Conservation (phyloP, 2,888 invertebrate species). For the Xestia rhomboidea region DNA sequence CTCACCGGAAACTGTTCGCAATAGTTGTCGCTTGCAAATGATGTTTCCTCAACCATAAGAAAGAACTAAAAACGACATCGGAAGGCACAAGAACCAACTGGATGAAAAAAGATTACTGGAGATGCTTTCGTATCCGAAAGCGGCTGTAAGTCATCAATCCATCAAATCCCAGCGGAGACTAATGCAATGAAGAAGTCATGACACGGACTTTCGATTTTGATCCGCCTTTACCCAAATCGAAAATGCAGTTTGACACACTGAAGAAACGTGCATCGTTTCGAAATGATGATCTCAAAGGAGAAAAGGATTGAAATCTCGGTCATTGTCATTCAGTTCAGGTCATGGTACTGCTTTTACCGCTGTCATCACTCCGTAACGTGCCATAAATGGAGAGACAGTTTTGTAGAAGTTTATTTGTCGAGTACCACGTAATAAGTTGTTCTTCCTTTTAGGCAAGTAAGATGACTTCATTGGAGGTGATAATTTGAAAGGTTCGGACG, state of each 20-base stretch:
- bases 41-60: neutral
- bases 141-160: neutral
- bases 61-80: neutral
- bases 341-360: constrained; percentile 63
- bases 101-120: neutral
- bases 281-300: constrained; percentile 74
- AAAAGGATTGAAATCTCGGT: constrained; percentile 72
- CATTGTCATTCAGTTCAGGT: constrained; percentile 69
- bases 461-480: constrained; percentile 57
- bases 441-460: constrained; percentile 57
- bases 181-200: neutral
- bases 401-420: constrained; percentile 62
- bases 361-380: constrained; percentile 42
- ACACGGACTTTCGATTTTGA: constrained; percentile 49
- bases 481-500: constrained; percentile 40
- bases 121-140: neutral
- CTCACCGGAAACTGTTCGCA: constrained; percentile 23
- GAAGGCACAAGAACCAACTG: neutral
- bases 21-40: constrained; percentile 18
- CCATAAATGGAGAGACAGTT: constrained; percentile 63
- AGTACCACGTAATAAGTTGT: constrained; percentile 61
- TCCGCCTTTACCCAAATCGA: constrained; percentile 58
- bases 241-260: constrained; percentile 50
- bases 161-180: neutral
- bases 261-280: constrained; percentile 62